These are phyloP conservation scores for Pao palembangensis DNA, from an alignment of 2,113 vertebrate genomes.

Conservation along the genomic window DNA sequence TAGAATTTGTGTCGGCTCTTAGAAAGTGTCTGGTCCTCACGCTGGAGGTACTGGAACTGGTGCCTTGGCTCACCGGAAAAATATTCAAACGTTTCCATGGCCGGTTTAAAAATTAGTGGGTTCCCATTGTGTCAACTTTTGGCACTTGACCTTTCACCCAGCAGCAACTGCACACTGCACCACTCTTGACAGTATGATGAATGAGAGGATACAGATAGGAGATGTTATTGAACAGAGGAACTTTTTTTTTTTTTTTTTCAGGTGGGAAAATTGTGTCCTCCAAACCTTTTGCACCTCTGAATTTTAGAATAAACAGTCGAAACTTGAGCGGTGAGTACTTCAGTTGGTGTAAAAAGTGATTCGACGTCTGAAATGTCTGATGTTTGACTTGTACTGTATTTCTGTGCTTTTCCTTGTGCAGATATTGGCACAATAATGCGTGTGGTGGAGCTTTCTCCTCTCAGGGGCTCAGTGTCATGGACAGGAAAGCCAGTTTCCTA, in stretches of 20 bases:
- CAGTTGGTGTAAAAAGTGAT: neutral
- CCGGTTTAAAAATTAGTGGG: neutral
- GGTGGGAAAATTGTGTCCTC: conserved; percentile 99
- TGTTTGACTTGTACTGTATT: neutral
- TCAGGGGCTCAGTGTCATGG: conserved; percentile 97
- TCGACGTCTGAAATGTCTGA: neutral
- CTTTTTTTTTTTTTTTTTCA: conserved; percentile 59
- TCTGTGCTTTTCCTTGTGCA: conserved; percentile 48
- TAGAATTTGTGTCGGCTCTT: no score
- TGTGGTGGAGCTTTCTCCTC: conserved; percentile 94
- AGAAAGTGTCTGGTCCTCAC: no score
- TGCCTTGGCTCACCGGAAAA: neutral
- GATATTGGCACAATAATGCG: conserved; percentile 99
- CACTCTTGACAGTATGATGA: neutral
- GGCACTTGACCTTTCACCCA: conserved; percentile 19
- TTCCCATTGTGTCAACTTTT: no score
- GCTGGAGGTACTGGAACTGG: neutral
- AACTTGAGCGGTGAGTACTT: conserved; percentile 92
- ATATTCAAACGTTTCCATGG: conserved; percentile 12
- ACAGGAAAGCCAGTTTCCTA: conserved; percentile 98
- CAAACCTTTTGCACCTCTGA: conserved; percentile 98
- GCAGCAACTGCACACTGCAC: neutral
- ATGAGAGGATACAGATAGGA: neutral
- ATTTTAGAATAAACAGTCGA: conserved; percentile 98
- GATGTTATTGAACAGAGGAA: no score